phyloP scores from a whole-genome alignment of 1,140 invertebrate genomes.

The Paralvinella palmiformis region DNA sequence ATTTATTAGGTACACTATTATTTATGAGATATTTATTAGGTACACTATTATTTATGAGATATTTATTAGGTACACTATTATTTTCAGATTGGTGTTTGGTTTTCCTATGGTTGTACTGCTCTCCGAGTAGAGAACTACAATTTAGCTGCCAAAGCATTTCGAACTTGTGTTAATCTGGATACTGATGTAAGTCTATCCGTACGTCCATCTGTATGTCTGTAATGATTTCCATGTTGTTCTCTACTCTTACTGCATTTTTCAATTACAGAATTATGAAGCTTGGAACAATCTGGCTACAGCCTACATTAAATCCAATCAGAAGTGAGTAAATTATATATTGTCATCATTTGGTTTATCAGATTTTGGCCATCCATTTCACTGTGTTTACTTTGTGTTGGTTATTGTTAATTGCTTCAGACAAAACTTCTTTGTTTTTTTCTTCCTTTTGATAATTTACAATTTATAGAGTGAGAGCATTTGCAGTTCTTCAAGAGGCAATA shows the following conservation, averaged over 20 bases:
- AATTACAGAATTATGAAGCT: slow-evolving; percentile 73
- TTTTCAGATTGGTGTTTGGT: slow-evolving; percentile 62
- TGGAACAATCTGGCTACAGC: slow-evolving; percentile 97
- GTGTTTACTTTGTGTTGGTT: too few relatives aligned
- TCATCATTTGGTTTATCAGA: background rate
- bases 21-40: too few relatives aligned
- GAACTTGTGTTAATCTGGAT: slow-evolving; percentile 78
- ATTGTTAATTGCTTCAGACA: background rate
- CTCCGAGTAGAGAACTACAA: slow-evolving; percentile 75
- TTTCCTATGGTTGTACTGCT: slow-evolving; percentile 78
- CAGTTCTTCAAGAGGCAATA: slow-evolving; percentile 68
- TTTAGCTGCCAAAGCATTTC: slow-evolving; percentile 74
- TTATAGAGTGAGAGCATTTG: slow-evolving; percentile 60
- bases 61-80: background rate
- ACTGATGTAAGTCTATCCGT: slow-evolving; percentile 57
- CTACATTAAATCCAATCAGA: slow-evolving; percentile 81
- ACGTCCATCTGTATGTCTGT: background rate
- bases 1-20: too few relatives aligned
- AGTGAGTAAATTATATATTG: slow-evolving; percentile 49
- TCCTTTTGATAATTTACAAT: slow-evolving; percentile 10
- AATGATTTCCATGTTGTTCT: slow-evolving; percentile 6
- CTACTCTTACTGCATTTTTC: slow-evolving; percentile 3
- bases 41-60: too few relatives aligned
- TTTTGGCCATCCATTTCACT: background rate
- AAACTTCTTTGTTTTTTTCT: background rate